Evolutionary conservation across 2,797 vertebrate species (phyloP), one percentile per base, ranked within the genome.

Genomic region (Sciurus carolinensis): DNA sequence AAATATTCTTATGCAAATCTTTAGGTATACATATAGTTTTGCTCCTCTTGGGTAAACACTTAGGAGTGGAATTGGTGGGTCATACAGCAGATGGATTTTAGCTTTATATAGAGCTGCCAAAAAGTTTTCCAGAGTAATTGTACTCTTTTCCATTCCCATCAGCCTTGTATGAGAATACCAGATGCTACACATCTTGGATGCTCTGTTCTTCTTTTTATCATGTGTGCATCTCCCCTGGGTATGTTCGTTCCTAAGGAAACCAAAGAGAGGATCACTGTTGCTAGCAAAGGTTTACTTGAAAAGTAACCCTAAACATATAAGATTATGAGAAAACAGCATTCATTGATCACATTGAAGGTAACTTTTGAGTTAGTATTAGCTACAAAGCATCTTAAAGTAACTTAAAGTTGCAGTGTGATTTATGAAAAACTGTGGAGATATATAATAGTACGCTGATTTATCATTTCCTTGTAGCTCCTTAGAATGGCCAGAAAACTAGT

Each of bases 341-440:
- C 26, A 30, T 62, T n/a, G 73, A 86, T 97, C 66, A 83, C 66
- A 76, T 20, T 71, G n/a, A 54, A 91, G 50, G 64, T 86, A 47
- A 94, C 76, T 92, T 90, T 91, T 81, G 11, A 79, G 85, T 86
- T 82, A 86, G 47, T 18, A 87, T 91, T 87, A 94, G 26, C 88
- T 94, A 82, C 28, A 92, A 83, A 95, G 67, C 69, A 91, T 90
- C 76, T 92, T 75, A 95, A 71, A 79, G 44, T 54, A 96, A 90
- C 77, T 69, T 89, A 62, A 36, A 91, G 17, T 26, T 86, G 72
- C 22, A 33, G 47, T 66, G 59, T 91, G 86, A 88, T 82, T 95
- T 92, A 79, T 11, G 8, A 94, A 52, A 72, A 75, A 71, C 72
- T 69, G 30, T 33, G 59, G 44, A 54, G 54, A 39, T 42, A 92